Percentiles rank a stretch among this genome's conserved stretches.
phyloP scores from a whole-genome alignment of 2,888 invertebrate species.

The Antheraea assamensis region DNA sequence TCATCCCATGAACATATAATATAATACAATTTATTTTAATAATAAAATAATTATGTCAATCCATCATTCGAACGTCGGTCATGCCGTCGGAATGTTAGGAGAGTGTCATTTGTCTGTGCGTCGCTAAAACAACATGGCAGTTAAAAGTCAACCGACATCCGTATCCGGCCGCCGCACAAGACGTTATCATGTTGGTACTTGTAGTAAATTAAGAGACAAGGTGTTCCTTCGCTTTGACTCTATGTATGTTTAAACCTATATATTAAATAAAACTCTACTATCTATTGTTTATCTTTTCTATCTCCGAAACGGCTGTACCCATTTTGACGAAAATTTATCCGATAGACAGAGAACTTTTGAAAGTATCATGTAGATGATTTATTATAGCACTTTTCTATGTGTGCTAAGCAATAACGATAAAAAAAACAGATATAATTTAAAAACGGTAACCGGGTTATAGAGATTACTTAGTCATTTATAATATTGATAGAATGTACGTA shows the following conservation, averaged over 20 bases:
- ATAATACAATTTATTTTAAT: neutral
- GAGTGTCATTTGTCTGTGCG: conserved; percentile 33
- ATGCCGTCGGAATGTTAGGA: conserved; percentile 43
- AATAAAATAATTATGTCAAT: conserved; percentile 25
- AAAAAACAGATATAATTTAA: no score
- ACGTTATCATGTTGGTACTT: conserved; percentile 35
- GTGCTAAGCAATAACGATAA: no score
- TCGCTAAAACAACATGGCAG: conserved; percentile 55
- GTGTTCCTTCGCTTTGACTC: neutral
- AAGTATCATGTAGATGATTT: no score
- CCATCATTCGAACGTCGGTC: conserved; percentile 41
- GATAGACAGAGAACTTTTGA: no score
- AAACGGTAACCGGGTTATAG: no score
- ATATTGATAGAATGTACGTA: conserved; percentile 27
- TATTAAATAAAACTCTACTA: no score
- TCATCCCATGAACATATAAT: neutral
- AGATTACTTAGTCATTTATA: neutral
- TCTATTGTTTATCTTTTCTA: no score
- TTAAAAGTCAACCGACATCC: conserved; percentile 67
- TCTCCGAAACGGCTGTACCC: no score
- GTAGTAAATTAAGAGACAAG: neutral
- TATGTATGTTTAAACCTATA: no score
- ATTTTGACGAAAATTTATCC: no score
- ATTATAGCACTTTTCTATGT: no score
- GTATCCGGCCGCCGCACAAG: conserved; percentile 68